phyloP scores from a whole-genome alignment of 2,888 invertebrate genomes.

The Acronicta aceris region DNA sequence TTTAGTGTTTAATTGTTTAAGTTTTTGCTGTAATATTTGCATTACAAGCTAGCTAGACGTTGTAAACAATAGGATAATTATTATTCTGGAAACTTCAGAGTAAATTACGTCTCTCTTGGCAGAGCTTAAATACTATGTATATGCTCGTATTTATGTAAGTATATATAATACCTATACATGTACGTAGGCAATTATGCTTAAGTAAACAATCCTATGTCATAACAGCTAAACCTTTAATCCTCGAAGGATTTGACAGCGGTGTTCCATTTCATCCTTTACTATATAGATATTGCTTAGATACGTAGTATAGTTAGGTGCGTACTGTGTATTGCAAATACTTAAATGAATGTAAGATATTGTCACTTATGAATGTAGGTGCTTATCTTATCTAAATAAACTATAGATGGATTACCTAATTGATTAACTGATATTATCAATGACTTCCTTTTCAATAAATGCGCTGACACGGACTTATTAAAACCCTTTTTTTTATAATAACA shows the following conservation, averaged over 20 bases:
- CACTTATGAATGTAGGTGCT: too few relatives aligned
- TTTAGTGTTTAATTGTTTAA: conserved; percentile 16
- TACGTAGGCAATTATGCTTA: conserved; percentile 3
- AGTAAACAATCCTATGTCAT: conserved; percentile 1
- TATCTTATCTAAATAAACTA: too few relatives aligned
- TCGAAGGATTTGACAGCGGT: conserved; percentile 33
- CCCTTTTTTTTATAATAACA: too few relatives aligned
- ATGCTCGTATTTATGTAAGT: background rate
- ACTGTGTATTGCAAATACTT: too few relatives aligned
- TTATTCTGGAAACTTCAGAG: background rate
- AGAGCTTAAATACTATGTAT: background rate
- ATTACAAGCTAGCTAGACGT: background rate
- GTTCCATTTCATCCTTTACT: conserved; percentile 2
- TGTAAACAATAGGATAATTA: background rate
- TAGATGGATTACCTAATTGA: too few relatives aligned
- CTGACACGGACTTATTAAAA: too few relatives aligned
- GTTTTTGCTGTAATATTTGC: conserved; percentile 1
- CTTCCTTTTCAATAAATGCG: too few relatives aligned
- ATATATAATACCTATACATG: too few relatives aligned
- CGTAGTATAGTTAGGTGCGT: background rate
- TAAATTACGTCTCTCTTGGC: background rate
- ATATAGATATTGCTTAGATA: background rate
- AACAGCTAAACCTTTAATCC: conserved; percentile 33
- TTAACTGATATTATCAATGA: too few relatives aligned
- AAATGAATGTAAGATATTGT: too few relatives aligned